Evolutionary conservation across 2,113 vertebrate genomes (phyloP), one percentile per base, ranked within the genome.

Genomic region (Anolis sagrei): DNA sequence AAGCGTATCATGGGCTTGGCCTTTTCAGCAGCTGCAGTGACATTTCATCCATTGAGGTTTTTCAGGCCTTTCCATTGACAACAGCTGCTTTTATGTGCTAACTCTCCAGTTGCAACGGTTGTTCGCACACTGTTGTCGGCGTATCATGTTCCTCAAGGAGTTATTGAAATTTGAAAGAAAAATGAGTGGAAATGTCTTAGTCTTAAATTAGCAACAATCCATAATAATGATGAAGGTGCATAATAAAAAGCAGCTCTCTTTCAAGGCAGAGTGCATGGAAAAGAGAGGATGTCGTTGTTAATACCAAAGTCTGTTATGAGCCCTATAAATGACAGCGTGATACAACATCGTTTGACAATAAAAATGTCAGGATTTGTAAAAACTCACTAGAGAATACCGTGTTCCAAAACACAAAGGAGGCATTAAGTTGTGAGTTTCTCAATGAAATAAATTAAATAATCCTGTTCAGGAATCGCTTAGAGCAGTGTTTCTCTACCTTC

Each of bases 391-490:
- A 73, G 69, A 27, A 61, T 73, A 29, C 34, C 51, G 36, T 2
- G 7, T 21, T 72, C 69, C 51, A 58, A 44, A 74, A 74, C 32
- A 27, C 51, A 83, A 73, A 74, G 69, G 25, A 61, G 49, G 25
- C 2, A 39, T 58, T 74, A 10, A 61, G 23, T n/a, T 39, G 23
- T n/a, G 48, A 36, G 51, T 11, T 39, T 73, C 69, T 61, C 25
- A 73, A 58, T 39, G 73, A 61, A 61, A 29, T 61, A 81, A 81
- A 49, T 68, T n/a, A n/a, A n/a, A n/a, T n/a, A n/a, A n/a, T n/a
- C n/a, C n/a, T n/a, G n/a, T n/a, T n/a, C n/a, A n/a, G n/a, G n/a
- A n/a, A n/a, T n/a, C n/a, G n/a, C n/a, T n/a, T n/a, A n/a, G n/a
- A n/a, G n/a, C n/a, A n/a, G n/a, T n/a, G n/a, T n/a, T n/a, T n/a